phyloP scores from a whole-genome alignment of 1,140 invertebrate genomes.

The Diachasma alloeum region DNA sequence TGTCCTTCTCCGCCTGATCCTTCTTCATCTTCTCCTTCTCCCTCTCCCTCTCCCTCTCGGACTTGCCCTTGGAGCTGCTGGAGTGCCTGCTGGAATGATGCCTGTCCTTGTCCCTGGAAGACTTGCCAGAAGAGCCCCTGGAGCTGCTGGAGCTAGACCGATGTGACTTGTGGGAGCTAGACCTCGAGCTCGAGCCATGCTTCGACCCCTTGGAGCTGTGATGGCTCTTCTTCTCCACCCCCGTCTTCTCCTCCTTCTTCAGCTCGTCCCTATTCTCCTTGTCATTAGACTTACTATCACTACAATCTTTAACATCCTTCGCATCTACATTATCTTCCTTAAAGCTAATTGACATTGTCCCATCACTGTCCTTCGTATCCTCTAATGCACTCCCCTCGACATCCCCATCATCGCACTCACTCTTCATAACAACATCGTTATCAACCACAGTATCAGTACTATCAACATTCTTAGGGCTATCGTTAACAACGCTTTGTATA shows the following conservation, averaged over 20 bases:
- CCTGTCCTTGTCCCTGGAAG: constrained; percentile 58
- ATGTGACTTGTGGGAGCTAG: constrained; percentile 56
- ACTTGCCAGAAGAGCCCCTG: constrained; percentile 47
- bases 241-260: constrained; percentile 55
- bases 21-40: constrained; percentile 62
- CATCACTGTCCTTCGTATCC: no score
- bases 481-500: constrained; percentile 32
- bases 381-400: constrained; percentile 21
- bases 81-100: constrained; percentile 59
- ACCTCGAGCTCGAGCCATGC: constrained; percentile 55
- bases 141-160: constrained; percentile 48
- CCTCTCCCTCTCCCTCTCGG: constrained; percentile 61
- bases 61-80: constrained; percentile 48
- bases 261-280: constrained; percentile 60
- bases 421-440: constrained; percentile 39
- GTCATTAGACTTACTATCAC: constrained; percentile 54
- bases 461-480: constrained; percentile 41
- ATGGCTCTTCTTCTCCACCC: constrained; percentile 61
- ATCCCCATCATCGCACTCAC: constrained; percentile 41
- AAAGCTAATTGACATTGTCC: constrained; percentile 41
- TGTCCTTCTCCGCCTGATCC: constrained; percentile 73
- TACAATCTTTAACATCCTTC: constrained; percentile 50
- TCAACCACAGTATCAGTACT: constrained; percentile 43
- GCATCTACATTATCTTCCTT: constrained; percentile 52
- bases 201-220: constrained; percentile 66